Percentiles rank a stretch among this genome's conserved stretches.
phyloP scores from a whole-genome alignment of 2,888 invertebrate genomes.

The Elmis aenea region DNA sequence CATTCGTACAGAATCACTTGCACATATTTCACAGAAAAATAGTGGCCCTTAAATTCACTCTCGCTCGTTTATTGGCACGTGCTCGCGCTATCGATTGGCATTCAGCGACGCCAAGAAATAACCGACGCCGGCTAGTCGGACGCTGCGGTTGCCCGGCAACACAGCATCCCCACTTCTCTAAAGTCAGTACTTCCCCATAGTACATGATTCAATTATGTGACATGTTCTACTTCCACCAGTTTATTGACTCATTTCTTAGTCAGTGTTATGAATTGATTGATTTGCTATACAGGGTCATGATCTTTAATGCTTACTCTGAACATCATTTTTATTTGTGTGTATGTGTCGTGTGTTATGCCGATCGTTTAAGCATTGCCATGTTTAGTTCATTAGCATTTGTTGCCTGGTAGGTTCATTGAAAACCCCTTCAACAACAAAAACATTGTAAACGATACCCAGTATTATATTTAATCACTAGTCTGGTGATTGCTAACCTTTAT shows the following conservation, averaged over 20 bases:
- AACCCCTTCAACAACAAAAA: not conserved
- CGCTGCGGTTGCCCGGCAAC: constrained; percentile 44
- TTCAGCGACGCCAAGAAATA: constrained; percentile 23
- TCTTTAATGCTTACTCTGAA: too few species aligned
- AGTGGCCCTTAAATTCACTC: too few species aligned
- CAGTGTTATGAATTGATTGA: constrained; percentile 20
- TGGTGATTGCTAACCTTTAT: too few species aligned
- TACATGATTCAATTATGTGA: constrained; percentile 46
- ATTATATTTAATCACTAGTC: too few species aligned
- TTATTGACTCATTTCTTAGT: constrained; percentile 43
- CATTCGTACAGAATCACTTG: too few species aligned
- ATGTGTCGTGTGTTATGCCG: too few species aligned
- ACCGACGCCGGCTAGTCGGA: constrained; percentile 41
- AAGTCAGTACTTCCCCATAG: constrained; percentile 29
- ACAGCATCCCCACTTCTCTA: constrained; percentile 41
- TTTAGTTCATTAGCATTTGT: constrained; percentile 2
- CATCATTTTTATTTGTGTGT: too few species aligned
- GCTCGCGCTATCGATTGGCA: constrained; percentile 36
- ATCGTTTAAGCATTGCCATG: too few species aligned
- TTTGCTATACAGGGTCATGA: too few species aligned
- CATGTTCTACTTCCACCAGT: constrained; percentile 42
- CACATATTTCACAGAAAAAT: too few species aligned
- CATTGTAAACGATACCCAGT: too few species aligned
- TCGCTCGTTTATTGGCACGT: constrained; percentile 33
- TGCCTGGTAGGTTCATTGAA: not conserved